These are phyloP conservation scores for Mya arenaria DNA, from an alignment of 1,140 invertebrate species.

Conservation along the genomic window DNA sequence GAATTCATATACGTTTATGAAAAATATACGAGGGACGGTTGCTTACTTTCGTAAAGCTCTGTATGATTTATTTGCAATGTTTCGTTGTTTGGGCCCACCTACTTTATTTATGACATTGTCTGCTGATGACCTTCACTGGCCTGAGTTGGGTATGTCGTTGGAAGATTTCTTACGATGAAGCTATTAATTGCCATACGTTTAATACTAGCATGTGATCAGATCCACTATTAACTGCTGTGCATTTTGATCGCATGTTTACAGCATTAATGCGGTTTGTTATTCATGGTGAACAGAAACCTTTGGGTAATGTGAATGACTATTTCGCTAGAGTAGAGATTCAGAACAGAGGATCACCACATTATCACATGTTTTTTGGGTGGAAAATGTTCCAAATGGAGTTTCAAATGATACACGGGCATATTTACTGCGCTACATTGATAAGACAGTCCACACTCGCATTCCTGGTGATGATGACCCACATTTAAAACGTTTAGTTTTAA, in stretches of 20 bases:
- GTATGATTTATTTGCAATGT: slow-evolving; percentile 43
- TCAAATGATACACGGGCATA: neutral
- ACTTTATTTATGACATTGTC: slow-evolving; percentile 43
- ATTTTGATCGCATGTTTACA: slow-evolving; percentile 17
- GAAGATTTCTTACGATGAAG: neutral
- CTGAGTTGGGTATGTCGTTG: slow-evolving; percentile 9
- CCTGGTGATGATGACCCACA: neutral
- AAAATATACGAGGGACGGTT: slow-evolving; percentile 43
- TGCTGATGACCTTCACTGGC: slow-evolving; percentile 31
- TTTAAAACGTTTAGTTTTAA: neutral
- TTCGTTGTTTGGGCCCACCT: slow-evolving; percentile 33
- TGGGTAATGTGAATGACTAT: slow-evolving; percentile 8
- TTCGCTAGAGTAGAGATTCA: slow-evolving; percentile 29
- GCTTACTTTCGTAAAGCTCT: slow-evolving; percentile 41
- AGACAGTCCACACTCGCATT: slow-evolving; percentile 7
- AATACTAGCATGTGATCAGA: neutral
- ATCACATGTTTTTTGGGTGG: slow-evolving; percentile 31
- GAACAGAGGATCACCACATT: slow-evolving; percentile 22
- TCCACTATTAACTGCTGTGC: slow-evolving; percentile 12
- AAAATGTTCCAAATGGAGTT: neutral
- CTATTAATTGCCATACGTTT: neutral
- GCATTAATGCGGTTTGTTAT: slow-evolving; percentile 7
- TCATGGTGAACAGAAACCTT: neutral
- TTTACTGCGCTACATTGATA: neutral
- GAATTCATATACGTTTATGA: slow-evolving; percentile 46